Evolutionary conservation across 2,797 vertebrate genomes (phyloP), one percentile per base, ranked within the genome.

Genomic region (Takifugu rubripes): DNA sequence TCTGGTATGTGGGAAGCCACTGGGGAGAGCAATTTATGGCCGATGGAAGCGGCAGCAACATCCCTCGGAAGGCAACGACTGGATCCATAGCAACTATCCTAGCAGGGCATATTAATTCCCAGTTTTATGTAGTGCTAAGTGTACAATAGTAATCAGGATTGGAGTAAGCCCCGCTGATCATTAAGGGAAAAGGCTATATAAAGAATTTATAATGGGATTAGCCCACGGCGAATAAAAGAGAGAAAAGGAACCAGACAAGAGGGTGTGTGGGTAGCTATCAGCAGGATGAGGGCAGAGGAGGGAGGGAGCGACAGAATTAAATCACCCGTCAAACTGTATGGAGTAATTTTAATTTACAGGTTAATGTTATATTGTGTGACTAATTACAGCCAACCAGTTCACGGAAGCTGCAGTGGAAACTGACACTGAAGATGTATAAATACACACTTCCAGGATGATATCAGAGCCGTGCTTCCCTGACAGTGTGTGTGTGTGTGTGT

Each of bases 121-220:
- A 92, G 94, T 94, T 99, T 98, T 98, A 99, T 99, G 96, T 98
- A 98, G 96, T 98, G 96, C 95, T 98, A 98, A 99, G 97, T 99
- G 97, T 97, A 98, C 96, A 97, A 98, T 98, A 96, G 97, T 98
- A 98, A 98, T 99, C 97, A 98, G 96, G 94, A 94, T 92, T 94
- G 93, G 94, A 95, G 94, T 94, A 94, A 94, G 94, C 95, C 93
- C 93, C 95, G 92, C 95, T 98, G 95, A 98, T 98, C 96, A 98
- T 95, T 98, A 96, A 97, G 94, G 94, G 94, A 94, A 96, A 97
- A 95, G 93, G 94, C 95, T 98, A 96, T 98, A 98, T 97, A 98
- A 98, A 98, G 96, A 97, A 97, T 98, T 98, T 95, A 98, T 98
- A 97, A 99, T 98, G 94, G 95, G 96, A 98, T 98, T 97, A 98